Percentiles rank a stretch among this genome's conserved stretches.
phyloP scores from a whole-genome alignment of 2,888 invertebrate genomes.

The Rotaria magnacalcarata region DNA sequence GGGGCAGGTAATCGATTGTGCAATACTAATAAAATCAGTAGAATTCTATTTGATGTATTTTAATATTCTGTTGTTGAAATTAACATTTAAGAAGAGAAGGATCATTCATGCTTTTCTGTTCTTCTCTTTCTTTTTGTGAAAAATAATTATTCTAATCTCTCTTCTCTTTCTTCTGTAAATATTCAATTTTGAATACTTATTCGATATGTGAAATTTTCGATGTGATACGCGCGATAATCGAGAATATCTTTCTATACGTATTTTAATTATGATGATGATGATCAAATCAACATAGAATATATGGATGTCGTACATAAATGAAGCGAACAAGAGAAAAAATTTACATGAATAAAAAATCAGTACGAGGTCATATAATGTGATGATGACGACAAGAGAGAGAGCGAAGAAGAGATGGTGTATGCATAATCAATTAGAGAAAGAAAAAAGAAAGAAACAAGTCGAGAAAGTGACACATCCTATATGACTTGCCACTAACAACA shows the following conservation, averaged over 20 bases:
- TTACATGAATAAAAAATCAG: constrained; percentile 37
- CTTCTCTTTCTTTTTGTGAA: neutral
- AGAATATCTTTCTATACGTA: neutral
- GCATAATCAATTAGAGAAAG: constrained; percentile 33
- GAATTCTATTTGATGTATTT: neutral
- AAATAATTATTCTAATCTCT: constrained; percentile 20
- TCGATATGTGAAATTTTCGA: neutral
- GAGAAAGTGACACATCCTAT: neutral
- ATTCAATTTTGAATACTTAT: neutral
- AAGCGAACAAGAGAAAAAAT: constrained; percentile 17
- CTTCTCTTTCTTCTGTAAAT: neutral
- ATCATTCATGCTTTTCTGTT: neutral
- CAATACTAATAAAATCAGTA: neutral
- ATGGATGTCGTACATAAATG: constrained; percentile 12
- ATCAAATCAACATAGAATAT: constrained; percentile 18
- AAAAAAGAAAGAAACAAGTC: neutral
- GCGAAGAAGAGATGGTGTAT: constrained; percentile 13
- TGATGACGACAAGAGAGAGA: neutral
- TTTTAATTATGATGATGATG: neutral
- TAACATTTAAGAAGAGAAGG: constrained; percentile 13
- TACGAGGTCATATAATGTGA: constrained; percentile 10
- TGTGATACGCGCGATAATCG: neutral
- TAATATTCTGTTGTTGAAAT: constrained; percentile 11
- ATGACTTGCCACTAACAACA: neutral
- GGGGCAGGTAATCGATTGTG: neutral